Conservation (phyloP, 2,888 invertebrate species). For the Philopedon plagiatum region DNA sequence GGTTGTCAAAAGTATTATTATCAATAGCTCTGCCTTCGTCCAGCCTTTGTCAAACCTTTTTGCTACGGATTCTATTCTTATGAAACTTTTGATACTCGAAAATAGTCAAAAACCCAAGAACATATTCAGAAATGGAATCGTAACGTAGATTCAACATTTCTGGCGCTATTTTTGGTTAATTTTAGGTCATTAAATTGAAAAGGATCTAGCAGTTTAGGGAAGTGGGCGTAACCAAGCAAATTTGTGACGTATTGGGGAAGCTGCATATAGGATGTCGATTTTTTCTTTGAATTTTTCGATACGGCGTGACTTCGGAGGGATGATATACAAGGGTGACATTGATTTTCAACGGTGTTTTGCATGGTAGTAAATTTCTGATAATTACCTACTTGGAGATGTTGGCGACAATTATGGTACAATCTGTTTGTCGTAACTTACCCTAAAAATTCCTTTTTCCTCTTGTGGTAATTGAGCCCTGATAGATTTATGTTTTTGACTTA, state of each 20-base stretch:
- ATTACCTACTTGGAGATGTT: constrained; percentile 12
- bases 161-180: constrained; percentile 24
- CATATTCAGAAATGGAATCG: constrained; percentile 47
- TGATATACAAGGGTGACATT: constrained; percentile 57
- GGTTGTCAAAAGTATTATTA: constrained; percentile 56
- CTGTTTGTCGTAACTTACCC: constrained; percentile 45
- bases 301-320: constrained; percentile 45
- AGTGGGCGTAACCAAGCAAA: constrained; percentile 51
- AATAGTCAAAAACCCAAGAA: constrained; percentile 38
- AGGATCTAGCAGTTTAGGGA: constrained; percentile 44
- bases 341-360: constrained; percentile 54
- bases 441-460: no score
- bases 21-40: constrained; percentile 58
- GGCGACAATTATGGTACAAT: constrained; percentile 28
- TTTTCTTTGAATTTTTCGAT: constrained; percentile 44
- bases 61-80: constrained; percentile 47
- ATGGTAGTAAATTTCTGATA: constrained; percentile 51
- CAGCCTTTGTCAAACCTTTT: constrained; percentile 59
- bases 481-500: no score
- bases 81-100: constrained; percentile 49
- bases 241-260: constrained; percentile 45
- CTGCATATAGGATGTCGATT: constrained; percentile 42
- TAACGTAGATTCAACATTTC: constrained; percentile 31
- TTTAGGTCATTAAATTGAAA: constrained; percentile 43
- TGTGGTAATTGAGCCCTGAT: no score